Base-by-base conservation (phyloP, 2,113 vertebrate genomes). In the Herpailurus yagouaroundi region DNA sequence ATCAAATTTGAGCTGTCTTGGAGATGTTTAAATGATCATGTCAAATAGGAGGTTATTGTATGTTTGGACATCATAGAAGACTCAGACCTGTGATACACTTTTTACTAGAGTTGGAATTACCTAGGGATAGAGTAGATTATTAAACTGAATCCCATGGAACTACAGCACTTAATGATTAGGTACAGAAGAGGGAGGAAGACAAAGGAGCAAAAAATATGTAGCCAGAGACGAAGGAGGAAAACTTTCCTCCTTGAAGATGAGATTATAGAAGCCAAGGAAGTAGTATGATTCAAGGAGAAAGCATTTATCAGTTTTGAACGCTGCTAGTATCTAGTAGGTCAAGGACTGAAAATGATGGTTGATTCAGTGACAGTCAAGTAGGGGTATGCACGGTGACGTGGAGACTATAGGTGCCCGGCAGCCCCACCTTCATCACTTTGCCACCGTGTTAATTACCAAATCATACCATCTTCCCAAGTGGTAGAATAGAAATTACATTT, bases 1-100 rank as follows among this genome's bases (percentile, higher is more conserved):
- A 84, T 60, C 94, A 76, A 60, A 66, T 77, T 45, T 84, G 48
- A 96, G 10, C 68, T 96, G 33, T 68, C 41, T 92, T 84, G 86
- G 86, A 82, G 33, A 57, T 86, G 33, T 45, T 93, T n/a, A 95
- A 48, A 82, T 63, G 79, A 92, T 79, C 29, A 48, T 92, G 68
- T 76, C 27, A 73, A 14, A 31, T n/a, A 33, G 33, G 45, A 92
- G 25, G 11, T 73, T 92, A 29, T 66, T 89, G 7, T 82, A 55
- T 55, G 60, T 91, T 81, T 86, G 63, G 15, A 50, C 6, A 27
- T 76, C 38, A 90, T 64, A 69, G 36, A 87, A 80, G 48, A 66
- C 68, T 74, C 4, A 77, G 33, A 3, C 57, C 66, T 71, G 1
- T 89, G 68, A 73, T 89, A 66, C 13, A 64, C 48, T 86, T 90